Evolutionary conservation across 2,888 invertebrate species (phyloP), one percentile per base, ranked within the genome.

Genomic region (Lepidocyrtinus sp.): DNA sequence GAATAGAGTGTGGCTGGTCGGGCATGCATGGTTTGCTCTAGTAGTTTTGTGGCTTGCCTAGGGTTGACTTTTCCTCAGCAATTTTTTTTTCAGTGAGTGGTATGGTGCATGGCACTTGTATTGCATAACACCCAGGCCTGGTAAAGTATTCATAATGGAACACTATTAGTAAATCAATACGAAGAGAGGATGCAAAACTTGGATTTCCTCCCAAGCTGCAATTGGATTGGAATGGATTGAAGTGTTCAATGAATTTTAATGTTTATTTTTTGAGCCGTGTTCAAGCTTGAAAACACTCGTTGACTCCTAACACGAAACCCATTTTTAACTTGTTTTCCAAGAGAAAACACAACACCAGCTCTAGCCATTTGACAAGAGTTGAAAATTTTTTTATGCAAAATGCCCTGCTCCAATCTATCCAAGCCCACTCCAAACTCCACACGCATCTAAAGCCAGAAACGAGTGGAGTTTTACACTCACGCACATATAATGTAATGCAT

Each of bases 131-230:
- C n/a, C n/a, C n/a, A n/a, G n/a, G n/a, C 61, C 36, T 19, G 27
- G 19, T 70, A 63, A 24, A 46, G 62, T 69, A n/a, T n/a, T n/a
- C n/a, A 75, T 75, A 76, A 76, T 70, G 61, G 76, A 64, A 72
- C 27, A 19, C 77, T 61, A 78, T 78, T 78, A 78, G 77, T 61
- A 36, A 78, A 72, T 78, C 77, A 78, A 78, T 78, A 72, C 61
- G 36, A n/a, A n/a, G n/a, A n/a, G n/a, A n/a, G n/a, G n/a, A n/a
- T n/a, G n/a, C n/a, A n/a, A n/a, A n/a, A n/a, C n/a, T n/a, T 71
- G 65, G 64, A 59, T 65, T 65, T 65, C 46, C 71, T 22, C 15
- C 59, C 59, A 17, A 12, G 9, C 55, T 59, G 24, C 12, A 7
- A 36, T 36, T 36, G 5, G 5, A 36, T 36, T n/a, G n/a, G n/a